Percentiles rank a stretch among this genome's conserved stretches.
Conservation (phyloP, 2,888 invertebrate genomes). For the Deladenus siricidicola region DNA sequence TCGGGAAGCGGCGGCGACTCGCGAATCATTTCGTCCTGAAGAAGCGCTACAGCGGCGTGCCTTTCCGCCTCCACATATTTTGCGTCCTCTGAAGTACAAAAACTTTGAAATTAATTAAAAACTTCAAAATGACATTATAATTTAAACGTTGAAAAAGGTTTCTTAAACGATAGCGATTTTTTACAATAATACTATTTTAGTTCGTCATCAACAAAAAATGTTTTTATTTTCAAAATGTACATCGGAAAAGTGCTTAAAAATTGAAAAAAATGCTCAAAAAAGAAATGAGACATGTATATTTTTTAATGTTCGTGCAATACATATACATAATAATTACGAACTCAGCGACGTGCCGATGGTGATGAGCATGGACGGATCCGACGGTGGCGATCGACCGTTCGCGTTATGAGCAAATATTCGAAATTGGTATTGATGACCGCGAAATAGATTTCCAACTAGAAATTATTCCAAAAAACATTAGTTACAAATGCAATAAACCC, state of each 20-base stretch:
- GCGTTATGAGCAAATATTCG: conserved; percentile 52
- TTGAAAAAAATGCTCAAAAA: too few relatives aligned
- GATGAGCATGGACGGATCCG: conserved; percentile 45
- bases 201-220: too few relatives aligned
- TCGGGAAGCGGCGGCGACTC: conserved; percentile 53
- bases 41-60: conserved; percentile 40
- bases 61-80: conserved; percentile 47
- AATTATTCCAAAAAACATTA: background rate
- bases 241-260: too few relatives aligned
- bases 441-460: conserved; percentile 48
- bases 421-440: conserved; percentile 51
- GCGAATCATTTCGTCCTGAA: conserved; percentile 50
- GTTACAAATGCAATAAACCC: background rate
- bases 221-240: too few relatives aligned
- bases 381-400: conserved; percentile 47
- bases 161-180: too few relatives aligned
- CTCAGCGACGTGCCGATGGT: conserved; percentile 34
- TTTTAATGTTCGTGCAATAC: background rate
- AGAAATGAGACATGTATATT: too few relatives aligned
- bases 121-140: background rate
- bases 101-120: background rate
- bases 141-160: too few relatives aligned
- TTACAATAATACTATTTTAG: too few relatives aligned
- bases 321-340: background rate
- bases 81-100: conserved; percentile 20